Evolutionary conservation across 2,113 vertebrate species (phyloP).

Genomic region (Cepphus grylle): DNA sequence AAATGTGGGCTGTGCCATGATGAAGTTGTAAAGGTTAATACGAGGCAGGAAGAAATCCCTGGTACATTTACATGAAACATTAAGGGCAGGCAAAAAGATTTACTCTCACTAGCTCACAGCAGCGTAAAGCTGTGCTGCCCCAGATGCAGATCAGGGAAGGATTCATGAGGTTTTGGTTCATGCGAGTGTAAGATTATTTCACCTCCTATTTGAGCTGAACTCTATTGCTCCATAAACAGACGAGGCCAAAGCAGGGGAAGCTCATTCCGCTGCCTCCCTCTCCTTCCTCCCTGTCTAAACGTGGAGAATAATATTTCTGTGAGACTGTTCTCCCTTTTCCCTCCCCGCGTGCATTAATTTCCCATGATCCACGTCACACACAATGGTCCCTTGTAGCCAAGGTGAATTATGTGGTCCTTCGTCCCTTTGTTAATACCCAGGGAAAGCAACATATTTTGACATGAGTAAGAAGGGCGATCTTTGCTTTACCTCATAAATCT

Average conservation of each 20-base stretch:
- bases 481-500: background rate
- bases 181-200: background rate
- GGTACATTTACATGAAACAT: background rate
- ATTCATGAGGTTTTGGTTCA: background rate
- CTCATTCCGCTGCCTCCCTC: background rate
- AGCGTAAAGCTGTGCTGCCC: background rate
- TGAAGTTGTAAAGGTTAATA: background rate
- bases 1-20: background rate
- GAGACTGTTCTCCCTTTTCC: background rate
- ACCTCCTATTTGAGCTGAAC: background rate
- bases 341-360: fast-evolving
- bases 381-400: background rate
- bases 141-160: background rate
- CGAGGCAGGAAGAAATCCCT: background rate
- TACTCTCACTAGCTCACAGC: background rate
- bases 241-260: background rate
- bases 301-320: background rate
- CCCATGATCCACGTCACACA: background rate
- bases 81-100: background rate
- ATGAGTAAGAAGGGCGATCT: background rate
- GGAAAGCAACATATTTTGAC: background rate
- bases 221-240: background rate
- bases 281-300: background rate
- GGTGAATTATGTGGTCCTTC: background rate
- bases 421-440: background rate